Evolutionary conservation across 1,140 invertebrate species (phyloP).

Genomic region (Araneus ventricosus): DNA sequence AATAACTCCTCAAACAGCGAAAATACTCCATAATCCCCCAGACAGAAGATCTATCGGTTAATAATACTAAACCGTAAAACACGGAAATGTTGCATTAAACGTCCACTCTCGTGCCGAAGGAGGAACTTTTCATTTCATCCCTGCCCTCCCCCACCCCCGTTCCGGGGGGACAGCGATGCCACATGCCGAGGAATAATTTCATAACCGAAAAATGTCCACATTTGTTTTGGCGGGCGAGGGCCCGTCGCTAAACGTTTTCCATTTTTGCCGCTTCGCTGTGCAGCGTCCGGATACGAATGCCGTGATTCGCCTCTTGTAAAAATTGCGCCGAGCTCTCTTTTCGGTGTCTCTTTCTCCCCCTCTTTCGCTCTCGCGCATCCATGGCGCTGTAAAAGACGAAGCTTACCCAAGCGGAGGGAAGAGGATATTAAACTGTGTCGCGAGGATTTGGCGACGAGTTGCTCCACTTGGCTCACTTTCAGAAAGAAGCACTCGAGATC

Average conservation of each 20-base stretch:
- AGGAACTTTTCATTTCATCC: neutral
- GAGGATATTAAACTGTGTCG: conserved; percentile 65
- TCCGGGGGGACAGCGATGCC: neutral
- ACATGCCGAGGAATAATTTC: conserved; percentile 62
- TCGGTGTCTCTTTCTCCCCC: neutral
- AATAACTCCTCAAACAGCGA: neutral
- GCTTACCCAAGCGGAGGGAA: conserved; percentile 56
- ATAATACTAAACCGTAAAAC: conserved; percentile 41
- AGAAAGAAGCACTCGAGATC: neutral
- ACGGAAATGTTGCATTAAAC: conserved; percentile 21
- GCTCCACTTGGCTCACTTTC: conserved; percentile 11
- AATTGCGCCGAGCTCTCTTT: conserved; percentile 54
- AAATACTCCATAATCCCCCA: conserved; percentile 4
- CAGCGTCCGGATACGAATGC: conserved; percentile 42
- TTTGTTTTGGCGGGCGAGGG: conserved; percentile 41
- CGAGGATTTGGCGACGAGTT: conserved; percentile 51
- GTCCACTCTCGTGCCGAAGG: neutral
- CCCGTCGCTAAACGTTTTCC: conserved; percentile 29
- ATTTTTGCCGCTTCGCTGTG: conserved; percentile 63
- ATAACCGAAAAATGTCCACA: conserved; percentile 67
- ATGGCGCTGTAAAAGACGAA: conserved; percentile 65
- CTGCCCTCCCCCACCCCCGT: neutral
- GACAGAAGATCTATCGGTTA: conserved; percentile 35
- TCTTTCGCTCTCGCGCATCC: neutral
- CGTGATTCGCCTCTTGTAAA: conserved; percentile 72